Evolutionary conservation across 2,113 vertebrate species (phyloP).

Genomic region (Thamnophis sirtalis): DNA sequence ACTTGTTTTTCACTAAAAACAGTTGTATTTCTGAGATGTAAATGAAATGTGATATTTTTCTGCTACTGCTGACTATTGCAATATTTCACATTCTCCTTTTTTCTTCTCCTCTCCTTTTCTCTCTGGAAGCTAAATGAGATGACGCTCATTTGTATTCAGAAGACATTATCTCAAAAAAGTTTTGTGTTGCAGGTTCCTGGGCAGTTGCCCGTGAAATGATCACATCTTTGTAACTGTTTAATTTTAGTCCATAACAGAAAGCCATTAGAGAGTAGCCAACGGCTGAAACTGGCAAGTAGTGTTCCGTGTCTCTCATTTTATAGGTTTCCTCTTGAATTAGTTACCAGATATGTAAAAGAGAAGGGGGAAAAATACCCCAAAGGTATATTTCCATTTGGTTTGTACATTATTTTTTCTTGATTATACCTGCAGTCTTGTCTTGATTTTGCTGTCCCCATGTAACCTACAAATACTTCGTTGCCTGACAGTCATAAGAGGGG

Average conservation of each 20-base stretch:
- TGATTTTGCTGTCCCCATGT: background rate
- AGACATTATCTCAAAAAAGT: constrained; percentile 54
- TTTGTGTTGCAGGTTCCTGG: constrained; percentile 52
- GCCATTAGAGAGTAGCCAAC: constrained; percentile 50
- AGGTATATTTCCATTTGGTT: background rate
- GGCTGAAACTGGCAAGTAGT: constrained; percentile 53
- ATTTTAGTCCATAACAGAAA: constrained; percentile 64
- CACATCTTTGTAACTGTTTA: constrained; percentile 56
- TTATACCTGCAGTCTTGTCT: constrained; percentile 23
- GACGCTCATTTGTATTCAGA: constrained; percentile 54
- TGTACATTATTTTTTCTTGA: background rate
- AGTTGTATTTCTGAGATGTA: constrained; percentile 29
- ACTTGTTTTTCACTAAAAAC: constrained; percentile 33
- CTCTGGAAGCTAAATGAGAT: constrained; percentile 35
- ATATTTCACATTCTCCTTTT: background rate
- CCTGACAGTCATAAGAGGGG: background rate
- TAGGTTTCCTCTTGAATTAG: constrained; percentile 53
- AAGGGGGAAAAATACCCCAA: background rate
- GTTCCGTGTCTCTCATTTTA: constrained; percentile 48
- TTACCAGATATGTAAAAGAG: constrained; percentile 22
- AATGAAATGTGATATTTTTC: constrained; percentile 12
- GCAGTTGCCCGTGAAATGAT: constrained; percentile 61
- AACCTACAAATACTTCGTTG: background rate
- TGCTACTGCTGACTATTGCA: constrained; percentile 30
- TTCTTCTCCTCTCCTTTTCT: background rate